Conservation (phyloP, 2,888 invertebrate genomes). For the Calephelis perditalis region DNA sequence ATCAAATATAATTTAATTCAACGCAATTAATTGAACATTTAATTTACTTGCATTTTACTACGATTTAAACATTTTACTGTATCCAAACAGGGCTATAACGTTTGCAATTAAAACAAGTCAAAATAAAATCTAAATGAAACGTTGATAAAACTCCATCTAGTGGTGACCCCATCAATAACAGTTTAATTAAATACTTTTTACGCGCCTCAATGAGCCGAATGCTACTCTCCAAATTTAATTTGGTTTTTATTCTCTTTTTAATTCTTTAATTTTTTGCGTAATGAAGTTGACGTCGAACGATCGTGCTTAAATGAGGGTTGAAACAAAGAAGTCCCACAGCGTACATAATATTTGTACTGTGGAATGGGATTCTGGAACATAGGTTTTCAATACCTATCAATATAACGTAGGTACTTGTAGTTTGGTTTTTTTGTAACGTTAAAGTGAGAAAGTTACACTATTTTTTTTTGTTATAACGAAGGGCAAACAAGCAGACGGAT, state of each 20-base stretch:
- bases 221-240: constrained; percentile 59
- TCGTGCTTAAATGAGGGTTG: constrained; percentile 39
- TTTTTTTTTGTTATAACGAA: too few species aligned
- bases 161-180: constrained; percentile 72
- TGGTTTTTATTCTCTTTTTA: constrained; percentile 50
- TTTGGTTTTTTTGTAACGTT: background rate
- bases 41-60: too few species aligned
- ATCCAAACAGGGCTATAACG: constrained; percentile 54
- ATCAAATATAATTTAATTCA: too few species aligned
- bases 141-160: constrained; percentile 75
- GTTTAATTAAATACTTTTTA: constrained; percentile 76
- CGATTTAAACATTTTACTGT: background rate
- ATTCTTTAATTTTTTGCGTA: constrained; percentile 49
- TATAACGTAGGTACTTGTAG: background rate
- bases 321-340: constrained; percentile 40
- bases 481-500: too few species aligned
- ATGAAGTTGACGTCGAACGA: constrained; percentile 45
- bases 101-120: constrained; percentile 71
- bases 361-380: constrained; percentile 17
- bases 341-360: constrained; percentile 30
- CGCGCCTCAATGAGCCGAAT: constrained; percentile 58
- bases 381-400: background rate
- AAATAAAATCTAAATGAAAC: constrained; percentile 65
- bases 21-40: too few species aligned
- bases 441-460: background rate